Base-by-base conservation (phyloP, 2,113 vertebrate species). In the Platysternon megacephalum region DNA sequence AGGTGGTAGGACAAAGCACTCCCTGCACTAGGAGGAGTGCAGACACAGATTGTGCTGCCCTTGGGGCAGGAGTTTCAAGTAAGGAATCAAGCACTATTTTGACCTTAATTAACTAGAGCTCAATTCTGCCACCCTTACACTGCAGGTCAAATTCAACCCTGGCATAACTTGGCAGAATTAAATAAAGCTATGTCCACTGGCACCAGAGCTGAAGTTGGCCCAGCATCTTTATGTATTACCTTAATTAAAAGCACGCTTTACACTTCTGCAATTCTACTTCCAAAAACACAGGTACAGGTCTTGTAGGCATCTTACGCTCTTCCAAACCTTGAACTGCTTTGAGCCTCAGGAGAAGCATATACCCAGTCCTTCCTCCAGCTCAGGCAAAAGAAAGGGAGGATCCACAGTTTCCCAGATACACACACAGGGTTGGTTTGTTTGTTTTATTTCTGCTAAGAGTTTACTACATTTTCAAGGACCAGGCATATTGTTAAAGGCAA, bases 371-470 rank as follows among this genome's bases (percentile, higher is more conserved):
- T 76, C 84, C 19, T 92, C 85, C 95, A 86, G 44, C 82, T 76
- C 29, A 89, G 58, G 79, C 61, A 94, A 92, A 86, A 87, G 55
- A 89, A 94, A 96, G n/a, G 39, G 52, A 42, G 26, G 22, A 29
- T 83, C 52, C n/a, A 83, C n/a, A 42, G 11, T 56, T 42, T 46
- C 28, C 46, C 32, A 68, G 44, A 13, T n/a, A 22, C 6, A 11
- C 14, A 49, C n/a, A 78, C 8, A 28, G 24, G 24, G 11, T 58
- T 13, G 1, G 49, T 11, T 42, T 4, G 65, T 78, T 42, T 49
- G 56, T 81, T 74, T 48, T 7, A 32, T 92, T 80, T 79, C 65
- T 91, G 51, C 29, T 85, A 94, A 95, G 96, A 89, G 72, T 79
- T 86, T n/a, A 35, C 28, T 32, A 79, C 78, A 53, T 90, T 85